A percentile compares a stretch with the other conserved stretches of the same genome.
These are phyloP conservation scores for Zaprionus capensis DNA, from an alignment of 1,140 invertebrate species.

Conservation along the genomic window DNA sequence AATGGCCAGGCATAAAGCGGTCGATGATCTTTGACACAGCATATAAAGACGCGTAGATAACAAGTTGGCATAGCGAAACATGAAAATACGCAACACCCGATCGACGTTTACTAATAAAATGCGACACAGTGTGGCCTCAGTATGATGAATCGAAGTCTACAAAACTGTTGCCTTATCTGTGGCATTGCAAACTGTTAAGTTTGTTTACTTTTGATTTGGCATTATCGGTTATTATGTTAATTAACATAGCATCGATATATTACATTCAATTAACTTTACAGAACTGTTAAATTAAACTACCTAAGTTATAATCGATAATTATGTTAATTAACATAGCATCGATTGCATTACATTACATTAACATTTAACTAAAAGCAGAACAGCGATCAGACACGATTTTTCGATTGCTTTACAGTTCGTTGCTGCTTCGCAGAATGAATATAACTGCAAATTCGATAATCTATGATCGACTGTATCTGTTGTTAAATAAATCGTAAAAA, in stretches of 20 bases:
- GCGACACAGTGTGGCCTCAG: background rate
- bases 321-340: too few species aligned
- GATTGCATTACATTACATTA: too few species aligned
- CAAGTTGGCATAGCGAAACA: conserved; percentile 15
- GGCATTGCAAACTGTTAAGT: background rate
- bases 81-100: conserved; percentile 35
- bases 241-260: background rate
- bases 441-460: background rate
- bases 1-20: conserved; percentile 26
- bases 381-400: background rate
- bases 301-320: too few species aligned
- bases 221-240: background rate
- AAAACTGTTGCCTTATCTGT: background rate
- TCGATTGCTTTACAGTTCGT: too few species aligned
- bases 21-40: conserved; percentile 36
- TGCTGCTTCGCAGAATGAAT: background rate
- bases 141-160: background rate
- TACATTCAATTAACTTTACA: too few species aligned
- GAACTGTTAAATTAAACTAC: too few species aligned
- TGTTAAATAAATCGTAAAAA: conserved; percentile 56
- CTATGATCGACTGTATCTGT: background rate
- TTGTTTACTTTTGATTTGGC: too few species aligned
- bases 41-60: conserved; percentile 28
- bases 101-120: conserved; percentile 17
- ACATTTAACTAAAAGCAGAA: background rate